Base-by-base conservation (phyloP, 2,888 invertebrate genomes). In the Chrysina gloriosa region DNA sequence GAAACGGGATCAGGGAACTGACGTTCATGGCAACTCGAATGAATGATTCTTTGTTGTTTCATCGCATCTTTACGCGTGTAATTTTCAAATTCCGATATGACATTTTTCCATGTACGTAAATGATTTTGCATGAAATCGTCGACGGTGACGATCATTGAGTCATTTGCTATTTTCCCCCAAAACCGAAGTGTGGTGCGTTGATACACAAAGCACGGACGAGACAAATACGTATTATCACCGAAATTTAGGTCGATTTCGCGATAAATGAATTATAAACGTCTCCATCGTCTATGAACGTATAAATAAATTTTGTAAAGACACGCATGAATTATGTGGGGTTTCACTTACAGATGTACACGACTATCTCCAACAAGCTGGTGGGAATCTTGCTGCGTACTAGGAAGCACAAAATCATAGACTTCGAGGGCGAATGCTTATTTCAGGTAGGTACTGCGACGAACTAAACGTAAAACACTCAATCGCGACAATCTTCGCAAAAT, bases 381-480 rank as follows among this genome's bases (percentile, higher is more conserved):
- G 98, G 98, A 1, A 87, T 98, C 74, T 85, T 99, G 58, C 83
- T 99, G 70, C 86, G 98, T 72, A 97, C 97, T 0, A 88, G 98
- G 71, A 97, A 97, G 81, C 93, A 98, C 80, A 93, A 95, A 65
- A 85, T 97, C 36, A 86, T 99, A 2, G 90, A 91, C 72, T 99
- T 99, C 80, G 96, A 97, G 82, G 97, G 97, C 63, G 98, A 98
- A 87, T 94, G 94, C 80, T 85, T 98, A 69, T 98, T 95, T 81
- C 98, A 98, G 88, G 90, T 76, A 73, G 72, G n/a, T n/a, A n/a
- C n/a, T n/a, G n/a, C n/a, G n/a, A n/a, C n/a, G n/a, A 52, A 48
- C 9, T 42, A 14, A 3, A 11, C 11, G 39, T 36, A 14, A 36
- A 56, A 23, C 25, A 11, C 31, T 19, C 6, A 29, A 31, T 52